Evolutionary conservation across 2,113 vertebrate species (phyloP), one percentile per base, ranked within the genome.

Genomic region (Eubucco bourcierii): DNA sequence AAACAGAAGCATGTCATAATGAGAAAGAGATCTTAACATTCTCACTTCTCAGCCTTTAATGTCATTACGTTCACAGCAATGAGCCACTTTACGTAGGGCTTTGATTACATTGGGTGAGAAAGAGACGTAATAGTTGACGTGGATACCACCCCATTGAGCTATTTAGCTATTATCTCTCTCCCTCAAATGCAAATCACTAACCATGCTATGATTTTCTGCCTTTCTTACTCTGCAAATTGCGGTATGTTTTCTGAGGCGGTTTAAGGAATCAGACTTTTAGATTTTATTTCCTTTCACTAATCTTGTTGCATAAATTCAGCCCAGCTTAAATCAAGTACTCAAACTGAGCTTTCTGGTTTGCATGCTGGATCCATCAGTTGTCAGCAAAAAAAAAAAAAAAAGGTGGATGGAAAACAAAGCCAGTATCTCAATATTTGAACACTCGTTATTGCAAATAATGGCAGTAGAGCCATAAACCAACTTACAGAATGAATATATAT

Each of bases 111-210:
- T 33, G 64, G 34, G 5, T 68, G 61, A 89, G 81, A 80, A 78
- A 33, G 15, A 39, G n/a, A 37, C 25, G 15, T 53, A 78, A 72
- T 50, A 33, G 46, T 29, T 91, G 79, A 85, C 0, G 0, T 71
- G 41, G 77, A 37, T 78, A 60, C 64, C 33, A 39, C 31, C 60
- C 4, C 60, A 20, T 6, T 44, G 79, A 92, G 79, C 27, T 91
- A 58, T 90, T 87, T 90, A 60, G 52, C 15, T 82, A 46, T 91
- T 87, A 78, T 59, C 29, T 67, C 44, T 83, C 85, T 56, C 25
- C 55, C 80, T 94, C 82, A 83, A 78, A 94, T 66, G 79, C 72
- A 94, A 92, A 85, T 94, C 76, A 41, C 68, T 72, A 90, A 64
- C 33, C 58, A 33, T n/a, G 71, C 64, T 66, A 89, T 20, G 29